Evolutionary conservation across 2,797 vertebrate species (phyloP).

Genomic region (Margarornis squamiger): DNA sequence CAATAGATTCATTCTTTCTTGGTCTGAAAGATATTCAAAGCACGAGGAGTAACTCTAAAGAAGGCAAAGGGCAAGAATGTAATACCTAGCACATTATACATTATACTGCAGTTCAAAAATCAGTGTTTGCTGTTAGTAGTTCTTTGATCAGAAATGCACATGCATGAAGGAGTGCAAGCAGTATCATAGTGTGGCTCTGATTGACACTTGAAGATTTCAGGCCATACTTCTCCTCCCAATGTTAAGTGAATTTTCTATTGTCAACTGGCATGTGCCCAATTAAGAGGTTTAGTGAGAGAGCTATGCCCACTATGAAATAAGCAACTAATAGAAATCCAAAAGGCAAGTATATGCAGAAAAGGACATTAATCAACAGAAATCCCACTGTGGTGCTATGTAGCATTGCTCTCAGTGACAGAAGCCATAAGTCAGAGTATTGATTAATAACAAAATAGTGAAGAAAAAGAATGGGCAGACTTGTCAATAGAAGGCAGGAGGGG

Average conservation of each 20-base stretch:
- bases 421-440: constrained; percentile 7
- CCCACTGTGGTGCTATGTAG: not conserved
- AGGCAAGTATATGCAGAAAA: not conserved
- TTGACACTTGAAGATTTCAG: constrained; percentile 12
- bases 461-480: not conserved
- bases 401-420: constrained; percentile 1
- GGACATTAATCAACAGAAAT: constrained; percentile 7
- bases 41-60: not conserved
- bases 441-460: not conserved
- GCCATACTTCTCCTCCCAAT: not conserved
- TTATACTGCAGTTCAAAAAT: not conserved
- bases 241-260: constrained; percentile 18
- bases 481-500: not conserved
- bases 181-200: not conserved
- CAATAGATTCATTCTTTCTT: not conserved
- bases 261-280: not conserved
- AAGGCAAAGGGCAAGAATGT: not conserved
- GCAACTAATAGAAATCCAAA: constrained; percentile 20
- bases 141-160: not conserved
- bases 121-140: not conserved
- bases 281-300: not conserved
- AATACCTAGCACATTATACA: not conserved
- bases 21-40: not conserved
- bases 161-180: not conserved
- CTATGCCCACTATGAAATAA: constrained; percentile 13